phyloP scores from a whole-genome alignment of 2,888 invertebrate species.

The Teinopalpus imperialis region DNA sequence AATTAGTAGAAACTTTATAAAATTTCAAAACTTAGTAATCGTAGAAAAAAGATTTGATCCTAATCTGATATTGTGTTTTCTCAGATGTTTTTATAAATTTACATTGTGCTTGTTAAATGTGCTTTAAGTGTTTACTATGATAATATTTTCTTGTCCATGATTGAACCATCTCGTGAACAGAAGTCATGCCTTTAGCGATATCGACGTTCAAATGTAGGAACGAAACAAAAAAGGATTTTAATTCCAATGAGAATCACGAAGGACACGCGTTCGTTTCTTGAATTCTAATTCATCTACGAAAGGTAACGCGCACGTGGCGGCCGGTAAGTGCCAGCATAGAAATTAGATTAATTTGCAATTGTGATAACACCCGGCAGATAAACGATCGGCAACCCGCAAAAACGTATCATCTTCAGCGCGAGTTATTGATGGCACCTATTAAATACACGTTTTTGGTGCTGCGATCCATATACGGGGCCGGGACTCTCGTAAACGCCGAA shows the following conservation, averaged over 20 bases:
- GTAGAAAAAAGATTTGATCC: slow-evolving; percentile 27
- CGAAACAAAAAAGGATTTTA: slow-evolving; percentile 39
- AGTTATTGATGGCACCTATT: slow-evolving; percentile 81
- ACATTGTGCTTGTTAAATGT: slow-evolving; percentile 66
- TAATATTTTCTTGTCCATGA: slow-evolving; percentile 56
- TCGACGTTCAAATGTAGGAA: slow-evolving; percentile 15
- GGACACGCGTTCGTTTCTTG: slow-evolving; percentile 55
- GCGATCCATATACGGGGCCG: slow-evolving; percentile 50
- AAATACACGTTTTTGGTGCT: slow-evolving; percentile 72
- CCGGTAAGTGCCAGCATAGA: slow-evolving; percentile 57
- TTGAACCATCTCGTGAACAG: slow-evolving; percentile 59
- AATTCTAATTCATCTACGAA: slow-evolving; percentile 60
- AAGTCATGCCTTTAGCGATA: slow-evolving; percentile 16
- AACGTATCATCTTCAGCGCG: slow-evolving; percentile 69
- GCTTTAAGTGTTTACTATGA: slow-evolving; percentile 65
- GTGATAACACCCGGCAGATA: slow-evolving; percentile 67
- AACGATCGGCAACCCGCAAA: slow-evolving; percentile 64
- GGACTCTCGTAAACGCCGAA: slow-evolving; percentile 58
- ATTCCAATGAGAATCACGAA: slow-evolving; percentile 50
- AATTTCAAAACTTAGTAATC: slow-evolving; percentile 21
- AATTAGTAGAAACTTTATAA: slow-evolving; percentile 50
- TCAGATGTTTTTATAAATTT: slow-evolving; percentile 35
- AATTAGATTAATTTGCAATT: slow-evolving; percentile 78
- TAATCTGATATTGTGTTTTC: slow-evolving; percentile 28
- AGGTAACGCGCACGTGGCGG: slow-evolving; percentile 46